Evolutionary conservation across 2,113 vertebrate species (phyloP).

Genomic region (Trichechus manatus): DNA sequence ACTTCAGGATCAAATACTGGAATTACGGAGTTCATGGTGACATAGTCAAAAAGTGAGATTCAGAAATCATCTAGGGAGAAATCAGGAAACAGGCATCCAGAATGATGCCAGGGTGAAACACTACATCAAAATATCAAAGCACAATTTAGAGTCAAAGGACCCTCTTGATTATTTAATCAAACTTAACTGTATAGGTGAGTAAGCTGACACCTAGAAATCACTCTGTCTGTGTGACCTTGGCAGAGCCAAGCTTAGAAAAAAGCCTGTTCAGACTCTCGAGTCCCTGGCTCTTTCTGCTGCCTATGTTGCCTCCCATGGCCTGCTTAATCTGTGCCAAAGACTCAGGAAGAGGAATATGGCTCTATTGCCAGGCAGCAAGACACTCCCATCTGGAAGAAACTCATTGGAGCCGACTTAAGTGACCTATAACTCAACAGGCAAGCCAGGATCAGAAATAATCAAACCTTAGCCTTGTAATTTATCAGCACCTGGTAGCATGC

Average conservation of each 20-base stretch:
- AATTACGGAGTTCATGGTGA: background rate
- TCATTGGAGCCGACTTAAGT: slow-evolving; percentile 49
- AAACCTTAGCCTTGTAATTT: background rate
- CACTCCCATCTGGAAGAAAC: slow-evolving; percentile 26
- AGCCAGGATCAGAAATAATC: slow-evolving; percentile 30
- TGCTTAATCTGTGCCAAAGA: background rate
- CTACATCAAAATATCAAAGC: background rate
- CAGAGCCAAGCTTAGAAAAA: background rate
- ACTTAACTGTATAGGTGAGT: background rate
- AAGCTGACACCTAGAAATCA: background rate
- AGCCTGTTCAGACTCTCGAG: background rate
- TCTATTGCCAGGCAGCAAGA: background rate
- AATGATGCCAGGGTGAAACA: background rate
- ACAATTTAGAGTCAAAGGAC: background rate
- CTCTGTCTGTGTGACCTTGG: background rate
- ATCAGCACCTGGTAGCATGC: background rate
- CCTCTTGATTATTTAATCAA: background rate
- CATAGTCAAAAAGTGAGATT: background rate
- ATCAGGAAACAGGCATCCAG: background rate
- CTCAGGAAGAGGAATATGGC: background rate
- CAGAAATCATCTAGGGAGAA: background rate
- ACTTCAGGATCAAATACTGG: background rate
- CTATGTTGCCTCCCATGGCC: rapidly evolving
- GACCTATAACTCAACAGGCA: background rate
- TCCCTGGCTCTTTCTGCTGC: background rate